phyloP scores from a whole-genome alignment of 2,888 invertebrate genomes.

The Monopis laevigella region DNA sequence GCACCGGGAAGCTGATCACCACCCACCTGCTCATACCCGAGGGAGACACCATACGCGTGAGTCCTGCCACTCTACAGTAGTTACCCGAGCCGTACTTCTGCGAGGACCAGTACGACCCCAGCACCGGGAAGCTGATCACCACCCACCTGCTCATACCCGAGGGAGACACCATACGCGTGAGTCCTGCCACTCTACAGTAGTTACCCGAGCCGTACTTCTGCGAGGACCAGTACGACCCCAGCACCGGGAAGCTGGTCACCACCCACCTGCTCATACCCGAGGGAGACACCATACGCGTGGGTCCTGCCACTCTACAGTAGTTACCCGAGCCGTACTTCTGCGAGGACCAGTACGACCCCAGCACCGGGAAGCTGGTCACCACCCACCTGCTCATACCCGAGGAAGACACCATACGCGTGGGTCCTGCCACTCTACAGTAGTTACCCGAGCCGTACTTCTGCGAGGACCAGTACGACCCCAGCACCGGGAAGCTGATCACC shows the following conservation, averaged over 20 bases:
- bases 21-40: slow-evolving; percentile 86
- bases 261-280: slow-evolving; percentile 86
- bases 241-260: slow-evolving; percentile 77
- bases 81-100: slow-evolving; percentile 89
- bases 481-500: slow-evolving; percentile 77
- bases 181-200: no score
- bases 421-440: no score
- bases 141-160: slow-evolving; percentile 86
- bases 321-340: slow-evolving; percentile 89
- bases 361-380: slow-evolving; percentile 77
- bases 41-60: slow-evolving; percentile 73
- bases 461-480: slow-evolving; percentile 86
- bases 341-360: slow-evolving; percentile 86
- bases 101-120: slow-evolving; percentile 86
- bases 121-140: slow-evolving; percentile 77
- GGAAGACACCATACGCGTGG: slow-evolving; percentile 72
- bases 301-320: no score
- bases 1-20: slow-evolving; percentile 77
- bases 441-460: slow-evolving; percentile 89
- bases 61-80: no score
- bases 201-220: slow-evolving; percentile 89
- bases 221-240: slow-evolving; percentile 86
- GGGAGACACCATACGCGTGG: slow-evolving; percentile 73
- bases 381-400: slow-evolving; percentile 86
- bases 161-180: slow-evolving; percentile 73